Evolutionary conservation across 2,888 invertebrate genomes (phyloP), one percentile per base, ranked within the genome.

Genomic region (Steinernema hermaphroditum): DNA sequence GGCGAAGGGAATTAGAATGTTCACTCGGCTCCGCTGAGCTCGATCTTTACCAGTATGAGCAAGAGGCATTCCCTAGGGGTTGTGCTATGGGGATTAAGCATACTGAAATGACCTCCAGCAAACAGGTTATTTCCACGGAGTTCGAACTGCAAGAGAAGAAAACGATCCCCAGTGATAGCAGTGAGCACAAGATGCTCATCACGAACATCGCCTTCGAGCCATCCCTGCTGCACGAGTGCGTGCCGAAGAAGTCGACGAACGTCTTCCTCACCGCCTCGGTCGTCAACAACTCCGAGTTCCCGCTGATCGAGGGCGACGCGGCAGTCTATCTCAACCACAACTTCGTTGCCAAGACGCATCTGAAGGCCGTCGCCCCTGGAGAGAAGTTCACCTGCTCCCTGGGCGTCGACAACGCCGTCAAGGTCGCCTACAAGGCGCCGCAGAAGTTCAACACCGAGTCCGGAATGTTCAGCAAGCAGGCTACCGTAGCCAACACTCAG

Each of bases 311-410:
- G 14, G 84, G 83, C 43, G 74, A 76, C 24, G 82, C 83, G 0
- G 75, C 81, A 9, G 76, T 84, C 22, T 84, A 80, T 72, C 72
- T 84, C 12, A 78, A 84, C 74, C 80, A 78, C 71, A 75, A 75
- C 29, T 83, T 83, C 72, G 76, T 83, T 6, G 76, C 80, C 19
- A 83, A 80, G 76, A 70, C 72, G 14, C 72, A 75, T 8, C 68
- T 88, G 76, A 84, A 86, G 69, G 79, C 86, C 2, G 87, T 87
- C 9, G 85, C 85, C 50, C 86, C 88, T 0, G 82, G 82, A 44
- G 88, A 88, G 78, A 85, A 87, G 72, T 87, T 88, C 79, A 78
- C 80, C 70, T 85, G 86, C 72, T 87, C 87, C 1, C 79, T 88
- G 50, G 88, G 88, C 50, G 86, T 87, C 6, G 88, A 88, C 76